A percentile compares a stretch with the other conserved stretches of the same genome.
These are phyloP conservation scores for Drosophila subobscura DNA, from an alignment of 1,140 invertebrate genomes.

Conservation along the genomic window DNA sequence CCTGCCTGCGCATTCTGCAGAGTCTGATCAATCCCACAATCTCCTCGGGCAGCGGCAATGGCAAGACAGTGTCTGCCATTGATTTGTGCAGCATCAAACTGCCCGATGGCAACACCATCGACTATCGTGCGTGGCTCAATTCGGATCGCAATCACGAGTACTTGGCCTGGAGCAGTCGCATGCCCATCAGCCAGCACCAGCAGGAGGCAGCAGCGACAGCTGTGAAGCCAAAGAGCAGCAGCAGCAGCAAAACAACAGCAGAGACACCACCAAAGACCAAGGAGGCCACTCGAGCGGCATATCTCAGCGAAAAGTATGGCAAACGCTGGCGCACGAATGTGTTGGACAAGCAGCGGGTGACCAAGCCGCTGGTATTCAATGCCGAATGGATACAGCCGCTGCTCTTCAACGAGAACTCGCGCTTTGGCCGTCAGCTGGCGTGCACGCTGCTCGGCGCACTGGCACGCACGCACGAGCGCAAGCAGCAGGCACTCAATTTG, in stretches of 20 bases:
- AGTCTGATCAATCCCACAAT: conserved; percentile 89
- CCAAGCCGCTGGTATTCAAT: conserved; percentile 67
- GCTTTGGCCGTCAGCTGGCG: conserved; percentile 93
- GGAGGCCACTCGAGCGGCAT: conserved; percentile 84
- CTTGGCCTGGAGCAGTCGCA: conserved; percentile 86
- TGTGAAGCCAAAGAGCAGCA: conserved; percentile 12
- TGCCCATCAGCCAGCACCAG: conserved; percentile 52
- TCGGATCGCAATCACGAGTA: conserved; percentile 90
- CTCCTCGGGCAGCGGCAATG: conserved; percentile 86
- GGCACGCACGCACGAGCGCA: conserved; percentile 84
- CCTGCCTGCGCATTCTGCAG: conserved; percentile 93
- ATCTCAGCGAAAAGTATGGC: conserved; percentile 91
- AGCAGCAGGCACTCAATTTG: conserved; percentile 90
- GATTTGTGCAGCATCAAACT: conserved; percentile 85
- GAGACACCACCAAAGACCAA: conserved; percentile 30
- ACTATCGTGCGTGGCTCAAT: conserved; percentile 90
- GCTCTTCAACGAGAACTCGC: conserved; percentile 95
- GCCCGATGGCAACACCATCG: conserved; percentile 88
- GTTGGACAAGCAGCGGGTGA: conserved; percentile 64
- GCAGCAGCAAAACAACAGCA: conserved; percentile 1
- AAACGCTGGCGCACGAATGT: conserved; percentile 85
- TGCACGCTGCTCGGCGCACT: conserved; percentile 94
- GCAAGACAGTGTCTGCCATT: conserved; percentile 65
- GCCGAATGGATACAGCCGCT: conserved; percentile 94
- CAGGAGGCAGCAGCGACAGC: neutral